phyloP scores from a whole-genome alignment of 2,888 invertebrate genomes.

The Eudemis profundana region DNA sequence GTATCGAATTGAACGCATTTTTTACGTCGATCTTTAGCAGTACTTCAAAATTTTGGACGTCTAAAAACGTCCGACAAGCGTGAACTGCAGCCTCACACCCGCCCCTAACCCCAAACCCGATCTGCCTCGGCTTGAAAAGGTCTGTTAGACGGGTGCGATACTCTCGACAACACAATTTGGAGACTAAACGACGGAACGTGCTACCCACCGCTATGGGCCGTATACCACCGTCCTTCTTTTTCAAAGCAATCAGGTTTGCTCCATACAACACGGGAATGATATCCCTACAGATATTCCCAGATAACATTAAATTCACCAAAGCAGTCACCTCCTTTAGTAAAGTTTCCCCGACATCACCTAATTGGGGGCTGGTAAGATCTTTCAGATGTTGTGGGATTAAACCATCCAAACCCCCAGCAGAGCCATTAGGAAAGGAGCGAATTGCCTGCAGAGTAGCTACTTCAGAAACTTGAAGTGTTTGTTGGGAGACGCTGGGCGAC shows the following conservation, averaged over 20 bases:
- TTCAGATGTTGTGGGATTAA: not conserved
- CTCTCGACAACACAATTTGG: not conserved
- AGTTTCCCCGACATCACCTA: not conserved
- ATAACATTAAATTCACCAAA: not conserved
- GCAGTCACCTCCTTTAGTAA: not conserved
- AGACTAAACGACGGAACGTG: not conserved
- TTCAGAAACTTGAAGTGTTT: not conserved
- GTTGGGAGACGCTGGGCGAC: no score
- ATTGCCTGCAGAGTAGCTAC: no score
- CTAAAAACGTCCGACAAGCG: not conserved
- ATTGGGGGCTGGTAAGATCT: not conserved
- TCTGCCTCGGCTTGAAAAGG: not conserved
- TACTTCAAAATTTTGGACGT: not conserved
- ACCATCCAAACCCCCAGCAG: not conserved
- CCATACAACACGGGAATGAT: no score
- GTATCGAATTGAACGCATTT: not conserved
- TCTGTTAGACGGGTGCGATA: not conserved
- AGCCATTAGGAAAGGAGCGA: no score
- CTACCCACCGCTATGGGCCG: no score
- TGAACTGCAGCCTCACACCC: slow-evolving; percentile 1
- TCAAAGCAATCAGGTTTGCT: not conserved
- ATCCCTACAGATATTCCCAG: not conserved
- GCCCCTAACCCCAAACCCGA: not conserved
- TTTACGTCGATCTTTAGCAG: not conserved
- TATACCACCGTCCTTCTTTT: not conserved